Base-by-base conservation (phyloP, 2,888 invertebrate genomes). In the Scaptomyza reducta region DNA sequence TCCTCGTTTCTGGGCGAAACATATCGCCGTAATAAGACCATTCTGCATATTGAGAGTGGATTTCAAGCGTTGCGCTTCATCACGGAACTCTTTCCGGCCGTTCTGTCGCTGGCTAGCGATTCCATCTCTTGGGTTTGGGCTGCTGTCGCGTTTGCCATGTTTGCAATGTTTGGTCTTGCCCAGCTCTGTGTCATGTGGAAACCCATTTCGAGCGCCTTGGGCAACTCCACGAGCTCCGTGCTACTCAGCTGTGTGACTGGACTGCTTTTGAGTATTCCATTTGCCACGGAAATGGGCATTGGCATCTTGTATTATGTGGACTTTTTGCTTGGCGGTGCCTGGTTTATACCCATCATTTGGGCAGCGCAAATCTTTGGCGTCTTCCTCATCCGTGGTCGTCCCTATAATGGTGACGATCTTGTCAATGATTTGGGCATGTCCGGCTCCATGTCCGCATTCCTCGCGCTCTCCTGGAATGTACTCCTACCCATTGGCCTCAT, bases 141-240 rank as follows among this genome's bases (percentile, higher is more conserved):
- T 0, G 95, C 96, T 10, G 93, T 97, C 49, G 96, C 97, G 89
- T 97, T 96, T 92, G 95, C 96, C 89, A 95, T 95, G 75, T 93
- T 97, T 63, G 96, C 97, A 73, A 93, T 96, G 85, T 97, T 98
- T 89, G 97, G 97, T 1, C 94, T 98, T 63, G 96, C 96, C 5
- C 97, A 97, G 84, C 95, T 97, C 92, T 93, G 97, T 78, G 97
- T 97, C 0, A 95, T 97, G 88, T 97, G 97, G 97, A 97, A 97
- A 89, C 96, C 96, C 87, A 96, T 97, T 55, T 96, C 97, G 68
- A 95, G 96, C 18, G 96, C 97, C 3, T 94, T 97, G 53, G 92
- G 91, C 1, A 90, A 91, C 94, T 97, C 94, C 93, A 96, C 41
- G 93, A 97, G 90, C 94, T 96, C 91, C 92, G 95, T n/a, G 93